Evolutionary conservation across 2,113 vertebrate species (phyloP).

Genomic region (Pachyramphus minor): DNA sequence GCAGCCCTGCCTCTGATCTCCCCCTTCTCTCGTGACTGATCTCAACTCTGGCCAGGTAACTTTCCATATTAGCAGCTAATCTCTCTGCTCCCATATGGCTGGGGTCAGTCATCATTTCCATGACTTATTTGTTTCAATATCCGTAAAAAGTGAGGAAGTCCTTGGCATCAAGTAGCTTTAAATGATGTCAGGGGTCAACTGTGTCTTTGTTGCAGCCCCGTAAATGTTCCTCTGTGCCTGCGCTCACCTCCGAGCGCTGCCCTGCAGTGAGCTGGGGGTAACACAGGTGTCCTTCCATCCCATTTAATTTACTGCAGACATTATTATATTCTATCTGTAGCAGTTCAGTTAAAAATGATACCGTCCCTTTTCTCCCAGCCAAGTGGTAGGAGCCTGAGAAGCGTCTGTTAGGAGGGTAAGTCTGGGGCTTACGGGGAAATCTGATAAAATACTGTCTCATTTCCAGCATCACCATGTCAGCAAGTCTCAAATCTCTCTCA

Average conservation of each 20-base stretch:
- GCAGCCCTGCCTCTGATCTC: constrained; percentile 44
- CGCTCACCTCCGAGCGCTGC: not conserved
- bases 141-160: constrained; percentile 57
- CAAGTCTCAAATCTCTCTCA: not conserved
- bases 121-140: constrained; percentile 68
- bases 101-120: constrained; percentile 63
- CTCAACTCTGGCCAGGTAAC: constrained; percentile 62
- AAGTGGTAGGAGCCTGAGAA: not conserved
- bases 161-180: constrained; percentile 52
- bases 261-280: not conserved
- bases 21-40: constrained; percentile 30
- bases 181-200: constrained; percentile 51
- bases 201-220: not conserved
- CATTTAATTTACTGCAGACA: constrained; percentile 31
- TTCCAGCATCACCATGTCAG: not conserved
- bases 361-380: not conserved
- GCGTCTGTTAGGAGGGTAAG: not conserved
- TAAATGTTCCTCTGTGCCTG: not conserved
- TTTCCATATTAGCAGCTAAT: constrained; percentile 71
- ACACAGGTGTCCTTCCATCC: constrained; percentile 1
- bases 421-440: not conserved
- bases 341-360: not conserved
- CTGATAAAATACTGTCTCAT: not conserved
- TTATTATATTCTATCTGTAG: not conserved
- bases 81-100: constrained; percentile 48